These are phyloP conservation scores for Drosophila hydei DNA, from an alignment of 1,140 invertebrate species.

Conservation along the genomic window DNA sequence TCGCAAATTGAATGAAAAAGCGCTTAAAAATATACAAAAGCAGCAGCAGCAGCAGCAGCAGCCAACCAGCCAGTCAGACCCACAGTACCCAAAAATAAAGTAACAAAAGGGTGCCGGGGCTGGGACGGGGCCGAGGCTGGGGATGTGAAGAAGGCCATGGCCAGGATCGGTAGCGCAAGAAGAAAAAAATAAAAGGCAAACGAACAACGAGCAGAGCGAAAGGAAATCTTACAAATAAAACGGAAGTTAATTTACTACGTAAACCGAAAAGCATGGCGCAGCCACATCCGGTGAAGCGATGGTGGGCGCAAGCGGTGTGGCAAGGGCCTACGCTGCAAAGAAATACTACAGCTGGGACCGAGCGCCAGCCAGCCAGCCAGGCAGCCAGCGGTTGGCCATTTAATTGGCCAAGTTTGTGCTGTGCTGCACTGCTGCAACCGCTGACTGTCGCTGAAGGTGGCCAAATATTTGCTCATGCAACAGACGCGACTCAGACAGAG, in stretches of 20 bases:
- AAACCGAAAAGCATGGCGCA: slow-evolving; percentile 82
- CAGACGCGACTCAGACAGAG: slow-evolving; percentile 40
- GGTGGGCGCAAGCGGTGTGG: not conserved
- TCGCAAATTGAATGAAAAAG: slow-evolving; percentile 84
- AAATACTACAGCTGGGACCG: slow-evolving; percentile 53
- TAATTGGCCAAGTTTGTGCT: slow-evolving; percentile 75
- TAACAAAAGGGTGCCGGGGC: slow-evolving; percentile 61
- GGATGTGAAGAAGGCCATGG: slow-evolving; percentile 6
- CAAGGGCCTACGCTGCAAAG: slow-evolving; percentile 49
- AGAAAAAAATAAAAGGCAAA: slow-evolving; percentile 54
- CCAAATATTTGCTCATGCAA: slow-evolving; percentile 76
- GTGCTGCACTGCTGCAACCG: slow-evolving; percentile 41
- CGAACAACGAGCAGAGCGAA: slow-evolving; percentile 73
- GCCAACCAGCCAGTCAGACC: slow-evolving; percentile 6
- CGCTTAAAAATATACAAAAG: slow-evolving; percentile 82
- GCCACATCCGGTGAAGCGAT: slow-evolving; percentile 64
- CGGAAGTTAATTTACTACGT: slow-evolving; percentile 84
- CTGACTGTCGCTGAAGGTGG: slow-evolving; percentile 67
- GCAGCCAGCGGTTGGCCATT: slow-evolving; percentile 60
- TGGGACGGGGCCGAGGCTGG: no score
- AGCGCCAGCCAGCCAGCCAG: slow-evolving; percentile 2
- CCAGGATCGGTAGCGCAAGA: slow-evolving; percentile 24
- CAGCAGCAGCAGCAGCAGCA: slow-evolving; percentile 43
- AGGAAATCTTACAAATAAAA: slow-evolving; percentile 83
- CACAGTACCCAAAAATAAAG: slow-evolving; percentile 63